Conservation (phyloP, 2,888 invertebrate species). For the Protonemura montana region DNA sequence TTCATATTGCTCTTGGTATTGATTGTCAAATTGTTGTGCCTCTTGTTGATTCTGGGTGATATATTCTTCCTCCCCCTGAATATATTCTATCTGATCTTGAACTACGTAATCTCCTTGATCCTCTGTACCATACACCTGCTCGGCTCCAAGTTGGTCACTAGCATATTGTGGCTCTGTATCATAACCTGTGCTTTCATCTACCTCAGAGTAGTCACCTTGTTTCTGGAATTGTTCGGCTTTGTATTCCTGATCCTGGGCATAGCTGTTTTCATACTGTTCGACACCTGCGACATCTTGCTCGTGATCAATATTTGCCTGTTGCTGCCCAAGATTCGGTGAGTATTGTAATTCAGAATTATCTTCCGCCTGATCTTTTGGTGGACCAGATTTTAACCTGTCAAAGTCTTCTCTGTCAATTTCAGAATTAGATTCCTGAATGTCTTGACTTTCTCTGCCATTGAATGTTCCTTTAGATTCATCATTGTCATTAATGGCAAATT, state of each 20-base stretch:
- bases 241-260: not conserved
- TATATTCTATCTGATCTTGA: not conserved
- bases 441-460: too few species aligned
- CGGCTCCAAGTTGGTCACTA: not conserved
- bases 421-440: too few species aligned
- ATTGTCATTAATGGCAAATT: too few species aligned
- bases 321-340: not conserved
- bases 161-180: not conserved
- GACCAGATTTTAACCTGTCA: not conserved
- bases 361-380: not conserved
- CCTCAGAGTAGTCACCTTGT: not conserved
- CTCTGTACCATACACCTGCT: not conserved
- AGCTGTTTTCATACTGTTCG: not conserved
- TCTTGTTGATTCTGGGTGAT: constrained; percentile 9
- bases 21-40: not conserved
- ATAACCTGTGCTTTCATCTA: not conserved
- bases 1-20: not conserved
- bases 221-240: not conserved
- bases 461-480: too few species aligned
- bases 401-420: not conserved
- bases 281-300: not conserved
- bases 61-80: not conserved
- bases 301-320: not conserved
- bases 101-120: not conserved
- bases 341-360: not conserved